These are phyloP conservation scores for Setophaga kirtlandii DNA, from an alignment of 2,113 vertebrate species.

Conservation along the genomic window DNA sequence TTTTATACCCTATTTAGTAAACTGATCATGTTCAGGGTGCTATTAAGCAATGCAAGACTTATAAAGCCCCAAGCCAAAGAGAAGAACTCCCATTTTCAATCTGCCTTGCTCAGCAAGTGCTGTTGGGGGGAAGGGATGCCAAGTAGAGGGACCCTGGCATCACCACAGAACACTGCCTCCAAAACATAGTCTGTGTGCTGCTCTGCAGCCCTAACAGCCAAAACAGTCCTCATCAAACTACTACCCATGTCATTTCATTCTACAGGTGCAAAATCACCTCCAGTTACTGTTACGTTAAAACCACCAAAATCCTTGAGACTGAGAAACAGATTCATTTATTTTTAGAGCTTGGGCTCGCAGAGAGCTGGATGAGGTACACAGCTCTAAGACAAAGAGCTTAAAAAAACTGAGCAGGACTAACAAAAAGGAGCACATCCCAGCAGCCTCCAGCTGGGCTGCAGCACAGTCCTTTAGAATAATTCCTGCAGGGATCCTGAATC, in stretches of 20 bases:
- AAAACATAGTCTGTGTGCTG: not conserved
- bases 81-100: not conserved
- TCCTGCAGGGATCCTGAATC: fast-evolving
- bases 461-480: fast-evolving
- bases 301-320: not conserved
- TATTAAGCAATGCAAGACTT: not conserved
- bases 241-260: not conserved
- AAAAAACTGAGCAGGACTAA: not conserved
- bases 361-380: not conserved
- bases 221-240: not conserved
- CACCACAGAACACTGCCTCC: not conserved
- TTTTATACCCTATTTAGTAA: not conserved
- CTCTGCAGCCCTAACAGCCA: not conserved
- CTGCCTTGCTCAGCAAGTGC: not conserved
- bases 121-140: not conserved
- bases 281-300: not conserved
- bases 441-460: not conserved
- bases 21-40: not conserved
- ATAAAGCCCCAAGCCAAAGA: not conserved
- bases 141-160: not conserved
- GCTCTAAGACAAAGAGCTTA: fast-evolving
- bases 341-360: not conserved
- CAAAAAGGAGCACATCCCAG: not conserved
- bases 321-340: fast-evolving
- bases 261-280: not conserved